A percentile compares a stretch with the other conserved stretches of the same genome.
These are phyloP conservation scores for Ophion ellenae DNA, from an alignment of 2,888 invertebrate species.

Conservation along the genomic window DNA sequence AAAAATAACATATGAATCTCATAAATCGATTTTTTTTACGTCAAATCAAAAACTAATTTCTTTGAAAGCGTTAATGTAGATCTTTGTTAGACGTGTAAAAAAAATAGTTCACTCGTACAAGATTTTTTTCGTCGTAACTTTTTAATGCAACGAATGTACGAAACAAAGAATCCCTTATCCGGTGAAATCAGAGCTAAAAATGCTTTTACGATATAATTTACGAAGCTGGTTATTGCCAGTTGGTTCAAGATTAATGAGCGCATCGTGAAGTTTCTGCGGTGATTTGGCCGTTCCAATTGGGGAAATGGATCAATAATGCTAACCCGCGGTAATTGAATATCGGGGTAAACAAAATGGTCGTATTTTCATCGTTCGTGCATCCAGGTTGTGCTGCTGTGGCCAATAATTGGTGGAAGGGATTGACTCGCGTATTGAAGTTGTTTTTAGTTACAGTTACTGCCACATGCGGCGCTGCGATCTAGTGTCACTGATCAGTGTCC, in stretches of 20 bases:
- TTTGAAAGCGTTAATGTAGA: not conserved
- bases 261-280: conserved; percentile 18
- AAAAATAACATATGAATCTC: not conserved
- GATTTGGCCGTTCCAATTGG: conserved; percentile 26
- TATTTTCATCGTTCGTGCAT: not conserved
- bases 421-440: not conserved
- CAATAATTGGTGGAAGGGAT: not conserved
- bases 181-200: not conserved
- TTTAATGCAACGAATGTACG: not conserved
- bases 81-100: not conserved
- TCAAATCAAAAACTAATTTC: not conserved
- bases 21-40: not conserved
- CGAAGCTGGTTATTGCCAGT: conserved; percentile 16
- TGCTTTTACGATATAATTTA: conserved; percentile 3
- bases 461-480: not conserved
- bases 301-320: conserved; percentile 21
- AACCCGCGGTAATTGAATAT: conserved; percentile 15
- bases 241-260: conserved; percentile 11
- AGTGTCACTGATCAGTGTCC: not conserved
- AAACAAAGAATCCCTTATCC: not conserved
- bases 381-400: not conserved
- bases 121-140: not conserved
- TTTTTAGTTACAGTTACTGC: not conserved
- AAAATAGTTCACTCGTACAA: not conserved
- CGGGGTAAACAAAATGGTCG: conserved; percentile 14